Percentiles rank a stretch among this genome's conserved stretches.
These are phyloP conservation scores for Acleris emargana DNA, from an alignment of 2,888 invertebrate species.

Conservation along the genomic window DNA sequence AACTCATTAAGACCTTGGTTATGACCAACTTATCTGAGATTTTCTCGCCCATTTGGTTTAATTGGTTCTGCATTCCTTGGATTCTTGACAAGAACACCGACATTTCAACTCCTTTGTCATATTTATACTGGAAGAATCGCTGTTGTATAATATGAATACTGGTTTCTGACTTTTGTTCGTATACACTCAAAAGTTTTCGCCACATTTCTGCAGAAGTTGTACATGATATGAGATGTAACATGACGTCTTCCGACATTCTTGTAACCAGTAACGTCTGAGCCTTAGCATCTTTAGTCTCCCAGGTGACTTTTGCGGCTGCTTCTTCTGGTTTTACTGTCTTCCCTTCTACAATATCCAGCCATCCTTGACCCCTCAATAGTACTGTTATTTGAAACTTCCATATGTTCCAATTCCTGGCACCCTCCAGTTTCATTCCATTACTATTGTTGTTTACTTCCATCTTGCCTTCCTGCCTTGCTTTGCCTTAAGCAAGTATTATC, in stretches of 20 bases:
- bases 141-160: no score
- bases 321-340: no score
- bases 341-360: no score
- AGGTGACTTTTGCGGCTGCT: no score
- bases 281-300: no score
- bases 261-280: no score
- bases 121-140: constrained; percentile 47
- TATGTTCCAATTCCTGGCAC: constrained; percentile 44
- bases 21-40: constrained; percentile 47
- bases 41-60: constrained; percentile 46
- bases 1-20: constrained; percentile 49
- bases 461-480: not conserved
- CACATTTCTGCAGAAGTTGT: no score
- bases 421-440: constrained; percentile 43
- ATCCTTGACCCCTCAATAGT: no score
- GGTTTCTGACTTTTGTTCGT: no score
- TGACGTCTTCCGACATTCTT: no score
- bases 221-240: no score
- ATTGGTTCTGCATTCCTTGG: constrained; percentile 44
- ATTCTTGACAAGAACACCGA: constrained; percentile 40
- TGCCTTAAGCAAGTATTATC: not conserved
- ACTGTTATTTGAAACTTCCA: constrained; percentile 47
- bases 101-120: constrained; percentile 35
- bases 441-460: not conserved
- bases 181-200: no score